A percentile compares a stretch with the other conserved stretches of the same genome.
These are phyloP conservation scores for Caenorhabditis uteleia DNA, from an alignment of 2,888 invertebrate genomes.

Conservation along the genomic window DNA sequence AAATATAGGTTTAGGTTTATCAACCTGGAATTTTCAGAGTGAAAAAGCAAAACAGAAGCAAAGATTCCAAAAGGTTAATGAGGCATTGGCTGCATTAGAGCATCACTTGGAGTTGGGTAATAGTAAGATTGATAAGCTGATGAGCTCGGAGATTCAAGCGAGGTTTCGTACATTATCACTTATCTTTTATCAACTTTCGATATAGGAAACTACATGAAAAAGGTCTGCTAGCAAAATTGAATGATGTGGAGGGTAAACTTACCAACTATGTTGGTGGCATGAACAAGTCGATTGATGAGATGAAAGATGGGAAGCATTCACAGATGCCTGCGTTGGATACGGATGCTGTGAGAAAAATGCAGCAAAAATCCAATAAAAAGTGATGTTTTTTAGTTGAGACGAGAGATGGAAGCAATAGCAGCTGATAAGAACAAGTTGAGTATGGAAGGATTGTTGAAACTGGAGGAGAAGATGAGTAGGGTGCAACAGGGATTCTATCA, in stretches of 20 bases:
- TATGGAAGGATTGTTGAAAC: slow-evolving; percentile 67
- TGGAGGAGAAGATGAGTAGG: slow-evolving; percentile 67
- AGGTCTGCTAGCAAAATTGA: slow-evolving; percentile 62
- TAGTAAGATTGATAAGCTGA: slow-evolving; percentile 64
- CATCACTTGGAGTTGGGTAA: slow-evolving; percentile 65
- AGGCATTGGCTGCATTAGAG: slow-evolving; percentile 65
- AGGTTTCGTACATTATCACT: slow-evolving; percentile 13
- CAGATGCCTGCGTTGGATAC: slow-evolving; percentile 62
- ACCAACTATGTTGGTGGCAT: slow-evolving; percentile 56
- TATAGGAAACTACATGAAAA: slow-evolving; percentile 67
- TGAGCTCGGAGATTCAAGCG: slow-evolving; percentile 49
- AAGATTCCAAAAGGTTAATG: slow-evolving; percentile 64
- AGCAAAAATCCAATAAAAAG: not conserved
- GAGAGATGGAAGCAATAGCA: slow-evolving; percentile 68
- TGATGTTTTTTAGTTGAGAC: slow-evolving; percentile 55
- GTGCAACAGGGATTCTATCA: slow-evolving; percentile 62
- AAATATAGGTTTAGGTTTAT: not conserved
- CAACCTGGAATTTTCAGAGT: slow-evolving; percentile 20
- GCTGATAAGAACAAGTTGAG: slow-evolving; percentile 68
- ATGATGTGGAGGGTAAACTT: slow-evolving; percentile 61
- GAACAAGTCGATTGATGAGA: slow-evolving; percentile 65
- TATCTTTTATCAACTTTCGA: not conserved
- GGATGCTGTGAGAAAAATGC: slow-evolving; percentile 55
- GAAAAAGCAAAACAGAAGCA: slow-evolving; percentile 66
- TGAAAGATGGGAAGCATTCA: slow-evolving; percentile 57